phyloP scores from a whole-genome alignment of 2,113 vertebrate genomes.

The Leptocoma aspasia region DNA sequence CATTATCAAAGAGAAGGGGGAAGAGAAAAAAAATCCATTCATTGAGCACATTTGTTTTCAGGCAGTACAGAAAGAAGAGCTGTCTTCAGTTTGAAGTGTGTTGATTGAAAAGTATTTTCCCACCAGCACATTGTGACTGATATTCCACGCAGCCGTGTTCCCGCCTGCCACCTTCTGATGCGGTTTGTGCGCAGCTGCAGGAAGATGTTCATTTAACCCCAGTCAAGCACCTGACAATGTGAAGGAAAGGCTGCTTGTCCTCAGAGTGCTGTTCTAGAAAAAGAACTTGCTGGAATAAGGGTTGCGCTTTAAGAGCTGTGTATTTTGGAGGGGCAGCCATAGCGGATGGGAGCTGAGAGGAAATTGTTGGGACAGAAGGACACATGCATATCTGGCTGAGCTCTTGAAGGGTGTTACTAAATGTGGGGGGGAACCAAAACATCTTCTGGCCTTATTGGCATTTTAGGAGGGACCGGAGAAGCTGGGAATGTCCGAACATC shows the following conservation, averaged over 20 bases:
- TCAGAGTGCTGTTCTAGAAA: background rate
- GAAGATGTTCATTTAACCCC: background rate
- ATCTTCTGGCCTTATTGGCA: background rate
- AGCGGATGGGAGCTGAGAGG: background rate
- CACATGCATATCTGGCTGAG: background rate
- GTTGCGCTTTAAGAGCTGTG: background rate
- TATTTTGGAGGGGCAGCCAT: background rate
- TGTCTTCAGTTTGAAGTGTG: background rate
- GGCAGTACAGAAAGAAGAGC: slow-evolving; percentile 6
- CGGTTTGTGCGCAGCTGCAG: slow-evolving; percentile 26
- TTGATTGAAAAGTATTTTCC: slow-evolving; percentile 39
- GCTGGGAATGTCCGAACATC: background rate
- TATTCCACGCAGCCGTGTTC: background rate
- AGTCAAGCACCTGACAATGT: background rate
- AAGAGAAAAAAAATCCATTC: background rate
- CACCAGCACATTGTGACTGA: slow-evolving; percentile 9
- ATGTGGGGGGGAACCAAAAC: background rate
- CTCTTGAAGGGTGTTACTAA: background rate
- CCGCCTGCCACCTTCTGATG: background rate
- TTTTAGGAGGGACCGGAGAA: background rate
- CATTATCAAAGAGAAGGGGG: background rate
- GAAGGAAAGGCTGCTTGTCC: background rate
- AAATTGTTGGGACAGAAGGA: background rate
- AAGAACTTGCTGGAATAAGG: background rate
- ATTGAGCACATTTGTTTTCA: slow-evolving; percentile 26